Conservation (phyloP, 2,888 invertebrate species). For the Trissoscelio sp. region DNA sequence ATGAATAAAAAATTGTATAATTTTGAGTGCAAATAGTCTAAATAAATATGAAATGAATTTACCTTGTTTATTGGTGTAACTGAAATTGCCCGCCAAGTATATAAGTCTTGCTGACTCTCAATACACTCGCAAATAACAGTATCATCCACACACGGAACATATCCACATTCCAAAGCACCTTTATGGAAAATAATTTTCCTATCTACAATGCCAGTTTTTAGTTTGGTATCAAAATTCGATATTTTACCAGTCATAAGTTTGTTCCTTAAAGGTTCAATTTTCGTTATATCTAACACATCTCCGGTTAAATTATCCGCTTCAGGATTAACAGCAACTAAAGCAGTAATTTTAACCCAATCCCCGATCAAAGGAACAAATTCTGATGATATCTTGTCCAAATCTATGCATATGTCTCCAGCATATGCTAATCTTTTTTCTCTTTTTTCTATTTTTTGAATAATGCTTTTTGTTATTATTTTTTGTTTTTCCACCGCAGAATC, state of each 20-base stretch:
- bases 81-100: slow-evolving; percentile 86
- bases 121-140: slow-evolving; percentile 88
- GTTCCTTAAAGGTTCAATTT: slow-evolving; percentile 86
- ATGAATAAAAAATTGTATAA: too few relatives aligned
- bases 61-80: slow-evolving; percentile 77
- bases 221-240: slow-evolving; percentile 80
- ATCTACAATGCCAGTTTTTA: slow-evolving; percentile 85
- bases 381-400: slow-evolving; percentile 86
- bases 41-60: not conserved
- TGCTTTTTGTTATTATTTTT: slow-evolving; percentile 72
- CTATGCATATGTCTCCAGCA: slow-evolving; percentile 86
- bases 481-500: slow-evolving; percentile 40
- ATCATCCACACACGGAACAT: slow-evolving; percentile 86
- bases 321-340: slow-evolving; percentile 87
- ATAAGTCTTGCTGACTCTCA: slow-evolving; percentile 87
- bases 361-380: slow-evolving; percentile 88
- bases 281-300: slow-evolving; percentile 86
- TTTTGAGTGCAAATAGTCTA: too few relatives aligned
- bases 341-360: slow-evolving; percentile 88
- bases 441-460: slow-evolving; percentile 83
- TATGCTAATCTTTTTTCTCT: slow-evolving; percentile 81
- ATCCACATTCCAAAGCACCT: slow-evolving; percentile 84
- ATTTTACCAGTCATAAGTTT: slow-evolving; percentile 85
- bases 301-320: slow-evolving; percentile 84
- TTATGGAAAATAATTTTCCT: slow-evolving; percentile 86